These are phyloP conservation scores for Pristionchus fissidentatus DNA, from an alignment of 2,888 invertebrate genomes.

Conservation along the genomic window DNA sequence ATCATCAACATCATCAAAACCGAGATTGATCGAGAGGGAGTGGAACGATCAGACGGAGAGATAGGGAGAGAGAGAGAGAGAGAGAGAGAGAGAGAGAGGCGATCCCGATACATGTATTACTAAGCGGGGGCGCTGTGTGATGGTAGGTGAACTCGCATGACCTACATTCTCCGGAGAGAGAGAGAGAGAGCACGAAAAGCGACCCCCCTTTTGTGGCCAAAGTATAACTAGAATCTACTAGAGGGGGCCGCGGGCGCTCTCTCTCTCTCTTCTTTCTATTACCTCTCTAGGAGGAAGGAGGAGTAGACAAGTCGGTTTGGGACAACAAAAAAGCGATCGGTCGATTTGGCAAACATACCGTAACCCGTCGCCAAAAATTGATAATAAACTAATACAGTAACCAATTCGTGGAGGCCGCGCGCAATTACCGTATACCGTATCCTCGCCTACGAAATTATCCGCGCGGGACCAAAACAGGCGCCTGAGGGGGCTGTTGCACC, in stretches of 20 bases:
- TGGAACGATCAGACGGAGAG: slow-evolving; percentile 5
- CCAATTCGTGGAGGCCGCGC: not conserved
- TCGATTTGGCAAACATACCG: no score
- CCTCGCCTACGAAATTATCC: no score
- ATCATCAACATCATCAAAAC: no score
- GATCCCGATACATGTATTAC: slow-evolving; percentile 34
- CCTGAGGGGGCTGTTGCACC: no score
- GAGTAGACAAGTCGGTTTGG: not conserved
- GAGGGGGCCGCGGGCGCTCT: no score
- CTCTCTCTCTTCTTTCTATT: not conserved
- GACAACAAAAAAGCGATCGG: not conserved
- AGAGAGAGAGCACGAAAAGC: slow-evolving; percentile 36
- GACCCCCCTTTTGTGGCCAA: not conserved
- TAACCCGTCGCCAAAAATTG: no score
- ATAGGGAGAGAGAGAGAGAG: slow-evolving; percentile 13
- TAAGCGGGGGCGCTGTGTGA: not conserved
- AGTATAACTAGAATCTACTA: slow-evolving; percentile 35
- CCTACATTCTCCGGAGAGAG: not conserved
- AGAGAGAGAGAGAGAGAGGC: slow-evolving; percentile 16
- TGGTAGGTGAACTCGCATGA: slow-evolving; percentile 13
- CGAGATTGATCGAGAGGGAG: not conserved
- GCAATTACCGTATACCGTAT: no score
- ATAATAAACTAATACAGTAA: not conserved
- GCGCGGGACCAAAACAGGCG: no score
- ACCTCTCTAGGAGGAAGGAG: not conserved